Evolutionary conservation across 2,797 vertebrate species (phyloP), one percentile per base, ranked within the genome.

Genomic region (Takifugu ocellatus): DNA sequence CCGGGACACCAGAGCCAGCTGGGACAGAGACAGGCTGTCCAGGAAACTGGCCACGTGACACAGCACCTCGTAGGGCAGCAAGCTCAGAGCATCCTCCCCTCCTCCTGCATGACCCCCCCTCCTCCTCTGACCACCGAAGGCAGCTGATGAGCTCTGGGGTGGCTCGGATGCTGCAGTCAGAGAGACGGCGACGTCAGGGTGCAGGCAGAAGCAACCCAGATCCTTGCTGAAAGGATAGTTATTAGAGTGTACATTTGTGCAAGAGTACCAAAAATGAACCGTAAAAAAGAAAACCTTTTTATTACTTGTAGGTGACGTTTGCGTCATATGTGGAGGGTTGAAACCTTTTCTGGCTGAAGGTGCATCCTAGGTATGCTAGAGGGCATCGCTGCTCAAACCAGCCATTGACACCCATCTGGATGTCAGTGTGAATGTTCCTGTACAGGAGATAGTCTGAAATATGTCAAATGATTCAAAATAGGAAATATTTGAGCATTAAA

Each of bases 361-460:
- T 94, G 79, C 97, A 99, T 31, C 97, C 97, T 70, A 96, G 85
- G 76, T 98, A 98, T 6, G 96, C 90, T 0, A 99, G 87, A 0
- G 97, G 96, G 66, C 97, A 99, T 29, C 95, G 90, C 65, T 93
- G 92, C 74, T 97, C 92, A 68, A 96, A 97, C 97, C 97, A 99
- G 17, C 94, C 94, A 0, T 89, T 92, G 68, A 97, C 77, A 71
- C 90, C 81, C 0, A 89, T 93, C 87, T 98, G 95, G 69, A 99
- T 96, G 75, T 99, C 96, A 11, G 92, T 74, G 1, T 99, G 96
- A 57, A 93, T 90, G 0, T 98, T 99, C 77, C 92, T 96, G 31
- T 9, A 51, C 2, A n/a, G 1, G 36, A 6, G 2, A 33, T 21
- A 1, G 4, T 44, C 2, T 15, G 11, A 9, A 17, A 46, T 24